These are phyloP conservation scores for Apantesis nais DNA, from an alignment of 2,888 invertebrate species.

Conservation along the genomic window DNA sequence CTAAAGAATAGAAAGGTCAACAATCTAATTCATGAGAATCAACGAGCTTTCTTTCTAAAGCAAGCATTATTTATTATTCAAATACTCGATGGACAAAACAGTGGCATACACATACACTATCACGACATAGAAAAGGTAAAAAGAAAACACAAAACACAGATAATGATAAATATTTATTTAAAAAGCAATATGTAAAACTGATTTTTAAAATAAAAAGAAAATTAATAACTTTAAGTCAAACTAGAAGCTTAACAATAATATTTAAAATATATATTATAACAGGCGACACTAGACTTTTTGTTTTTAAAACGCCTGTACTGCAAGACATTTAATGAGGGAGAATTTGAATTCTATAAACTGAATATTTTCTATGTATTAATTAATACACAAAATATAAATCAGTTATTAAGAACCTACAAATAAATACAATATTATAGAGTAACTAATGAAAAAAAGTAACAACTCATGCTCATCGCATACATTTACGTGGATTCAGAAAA, in stretches of 20 bases:
- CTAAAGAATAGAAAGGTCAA: not conserved
- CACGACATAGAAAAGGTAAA: constrained; percentile 36
- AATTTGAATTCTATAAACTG: not conserved
- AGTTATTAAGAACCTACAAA: constrained; percentile 22
- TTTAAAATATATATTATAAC: not conserved
- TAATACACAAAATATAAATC: not conserved
- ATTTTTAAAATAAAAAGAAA: constrained; percentile 19
- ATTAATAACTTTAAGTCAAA: not conserved
- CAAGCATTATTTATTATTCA: not conserved
- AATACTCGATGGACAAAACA: not conserved
- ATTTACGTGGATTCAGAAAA: constrained; percentile 26
- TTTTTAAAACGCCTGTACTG: not conserved
- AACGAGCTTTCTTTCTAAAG: not conserved
- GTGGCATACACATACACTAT: constrained; percentile 25
- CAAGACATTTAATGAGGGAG: not conserved
- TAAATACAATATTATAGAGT: constrained; percentile 15
- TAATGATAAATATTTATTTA: constrained; percentile 42
- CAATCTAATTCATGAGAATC: not conserved
- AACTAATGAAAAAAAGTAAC: constrained; percentile 27
- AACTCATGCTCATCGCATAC: constrained; percentile 28
- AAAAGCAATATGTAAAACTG: constrained; percentile 24
- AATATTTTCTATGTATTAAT: not conserved
- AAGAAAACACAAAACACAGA: constrained; percentile 47
- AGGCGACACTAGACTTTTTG: not conserved
- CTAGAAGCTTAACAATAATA: not conserved